Evolutionary conservation across 2,888 invertebrate genomes (phyloP).

Genomic region (Chymomyza procnemis): DNA sequence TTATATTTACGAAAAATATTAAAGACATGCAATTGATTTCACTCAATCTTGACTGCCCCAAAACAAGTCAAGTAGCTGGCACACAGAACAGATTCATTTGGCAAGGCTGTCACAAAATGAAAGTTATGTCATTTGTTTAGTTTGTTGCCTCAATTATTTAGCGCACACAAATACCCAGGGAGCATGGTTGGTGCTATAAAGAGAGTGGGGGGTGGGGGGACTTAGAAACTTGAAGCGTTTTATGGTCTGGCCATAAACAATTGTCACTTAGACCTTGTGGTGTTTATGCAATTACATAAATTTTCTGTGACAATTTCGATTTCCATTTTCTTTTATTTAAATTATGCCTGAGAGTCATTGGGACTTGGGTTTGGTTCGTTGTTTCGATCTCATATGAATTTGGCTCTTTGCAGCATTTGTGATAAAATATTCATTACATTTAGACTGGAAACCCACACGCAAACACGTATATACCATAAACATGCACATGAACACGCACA

Average conservation of each 20-base stretch:
- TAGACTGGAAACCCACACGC: constrained; percentile 4
- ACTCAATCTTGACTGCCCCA: constrained; percentile 1
- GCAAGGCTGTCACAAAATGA: constrained; percentile 58
- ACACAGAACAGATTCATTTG: constrained; percentile 35
- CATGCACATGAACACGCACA: constrained; percentile 49
- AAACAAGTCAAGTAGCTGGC: constrained; percentile 17
- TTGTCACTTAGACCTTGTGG: constrained; percentile 41
- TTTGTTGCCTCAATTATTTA: constrained; percentile 65
- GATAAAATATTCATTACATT: constrained; percentile 60
- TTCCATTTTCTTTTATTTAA: constrained; percentile 68
- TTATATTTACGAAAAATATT: neutral
- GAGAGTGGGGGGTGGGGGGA: neutral
- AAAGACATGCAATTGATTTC: neutral
- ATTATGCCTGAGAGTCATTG: constrained; percentile 53
- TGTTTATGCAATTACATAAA: constrained; percentile 66
- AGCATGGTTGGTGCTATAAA: neutral
- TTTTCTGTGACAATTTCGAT: constrained; percentile 67
- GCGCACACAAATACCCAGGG: constrained; percentile 4
- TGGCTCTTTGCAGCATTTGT: constrained; percentile 30
- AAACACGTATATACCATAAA: too few relatives aligned
- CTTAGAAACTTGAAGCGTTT: constrained; percentile 5
- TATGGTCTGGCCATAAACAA: constrained; percentile 6
- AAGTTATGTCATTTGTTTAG: constrained; percentile 69
- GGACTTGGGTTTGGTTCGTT: constrained; percentile 3
- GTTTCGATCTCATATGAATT: neutral